Base-by-base conservation (phyloP, 2,797 vertebrate genomes). In the Rhodeus uyekii region DNA sequence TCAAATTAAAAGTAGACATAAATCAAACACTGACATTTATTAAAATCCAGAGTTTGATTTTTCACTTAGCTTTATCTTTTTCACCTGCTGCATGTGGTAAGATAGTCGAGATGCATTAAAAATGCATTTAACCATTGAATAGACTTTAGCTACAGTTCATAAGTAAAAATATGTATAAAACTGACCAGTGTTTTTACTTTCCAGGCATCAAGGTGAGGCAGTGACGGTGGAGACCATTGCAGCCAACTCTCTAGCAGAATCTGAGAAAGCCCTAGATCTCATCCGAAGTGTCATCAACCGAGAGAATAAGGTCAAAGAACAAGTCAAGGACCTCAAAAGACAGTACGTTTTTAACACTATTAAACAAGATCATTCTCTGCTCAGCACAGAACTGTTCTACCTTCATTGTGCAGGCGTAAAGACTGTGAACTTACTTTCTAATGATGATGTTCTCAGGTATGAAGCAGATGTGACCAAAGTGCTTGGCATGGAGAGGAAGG, bases 191-290 rank as follows among this genome's bases (percentile, higher is more conserved):
- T 82, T 55, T 0, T n/a, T 72, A 83, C 83, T 88, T 86, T 32
- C 32, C 89, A 99, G 98, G 86, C 97, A 98, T 2, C 50, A 87
- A 1, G 90, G 89, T 0, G 90, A 90, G 0, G 94, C 96, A 2
- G 87, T 42, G 4, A 50, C 64, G 1, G 90, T 96, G 3, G 91
- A 94, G 34, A 90, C 58, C 34, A 93, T 86, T 0, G 90, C 92
- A 0, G 88, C 65, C 44, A 90, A 73, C 0, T 95, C 95, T 0
- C 86, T 90, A 82, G 89, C 88, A 0, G 92, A 94, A 0, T 92
- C 95, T 0, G 46, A 85, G 86, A 92, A 93, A 79, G 94, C 93
- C 0, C 86, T 96, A 85, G 88, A 67, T 8, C 88, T 97, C 87
- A 87, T 94, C 58, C 92, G 76, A 0, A 58, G 65, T 0, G 93